Evolutionary conservation across 1,140 invertebrate species (phyloP), one percentile per base, ranked within the genome.

Genomic region (Heliconius eleuchia): DNA sequence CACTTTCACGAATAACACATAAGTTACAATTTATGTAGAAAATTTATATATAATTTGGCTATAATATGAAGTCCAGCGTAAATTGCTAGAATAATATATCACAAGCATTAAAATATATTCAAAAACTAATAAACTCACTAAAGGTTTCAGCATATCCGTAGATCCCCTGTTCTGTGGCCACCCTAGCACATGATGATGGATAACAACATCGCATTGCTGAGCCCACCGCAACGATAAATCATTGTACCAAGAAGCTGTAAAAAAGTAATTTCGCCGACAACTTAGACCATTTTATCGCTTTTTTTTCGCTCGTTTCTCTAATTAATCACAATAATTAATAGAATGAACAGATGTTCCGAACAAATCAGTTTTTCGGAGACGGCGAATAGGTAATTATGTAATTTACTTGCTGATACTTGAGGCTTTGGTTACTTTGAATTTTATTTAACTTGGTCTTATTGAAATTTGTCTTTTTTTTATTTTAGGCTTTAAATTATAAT

Each of bases 161-260:
- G 16, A 73, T 46, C 73, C 73, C 46, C 83, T 83, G 82, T 66
- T 9, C 9, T 16, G 60, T 66, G 60, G 60, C 82, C 79, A 83
- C 84, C 82, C 46, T 78, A 66, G 9, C 9, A 85, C 78, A 77
- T 30, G 79, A 88, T 90, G 88, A 90, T 87, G 87, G 88, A 90
- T 87, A 84, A 78, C 85, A 82, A 82, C 80, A 79, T 73, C 79
- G 79, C 82, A 87, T 85, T 87, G 85, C 78, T 78, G 74, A 70
- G 73, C 78, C 73, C 80, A 76, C 82, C 75, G 80, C 79, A 73
- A 81, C 83, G 39, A 87, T 84, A 84, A 87, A 86, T 86, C 82
- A 87, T 85, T 71, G 66, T 78, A 76, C 78, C 81, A 82, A 73
- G 80, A 76, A 77, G 79, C 72, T 73, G 78, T 83, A 83, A 85